Conservation (phyloP, 2,113 vertebrate genomes). For the human region GRCh38 chr7:52143501-52144000, state of each 20-base stretch:
- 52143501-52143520: background rate
- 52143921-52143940: background rate
- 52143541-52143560: background rate
- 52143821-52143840: too few species aligned
- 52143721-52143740: too few species aligned
- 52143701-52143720: background rate
- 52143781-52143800: background rate
- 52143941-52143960: background rate
- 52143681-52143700: background rate
- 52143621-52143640: background rate
- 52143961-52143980: too few species aligned
- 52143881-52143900: too few species aligned
- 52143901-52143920: too few species aligned
- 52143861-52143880: too few species aligned
- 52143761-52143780: background rate
- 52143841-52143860: too few species aligned
- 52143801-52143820: too few species aligned
- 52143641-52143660: background rate
- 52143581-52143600: background rate
- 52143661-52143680: background rate
- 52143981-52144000: background rate
- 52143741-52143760: background rate
- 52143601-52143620: background rate
- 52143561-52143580: background rate
- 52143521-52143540: background rate